Base-by-base conservation (phyloP, 2,888 invertebrate species). In the Drosophila cognata region DNA sequence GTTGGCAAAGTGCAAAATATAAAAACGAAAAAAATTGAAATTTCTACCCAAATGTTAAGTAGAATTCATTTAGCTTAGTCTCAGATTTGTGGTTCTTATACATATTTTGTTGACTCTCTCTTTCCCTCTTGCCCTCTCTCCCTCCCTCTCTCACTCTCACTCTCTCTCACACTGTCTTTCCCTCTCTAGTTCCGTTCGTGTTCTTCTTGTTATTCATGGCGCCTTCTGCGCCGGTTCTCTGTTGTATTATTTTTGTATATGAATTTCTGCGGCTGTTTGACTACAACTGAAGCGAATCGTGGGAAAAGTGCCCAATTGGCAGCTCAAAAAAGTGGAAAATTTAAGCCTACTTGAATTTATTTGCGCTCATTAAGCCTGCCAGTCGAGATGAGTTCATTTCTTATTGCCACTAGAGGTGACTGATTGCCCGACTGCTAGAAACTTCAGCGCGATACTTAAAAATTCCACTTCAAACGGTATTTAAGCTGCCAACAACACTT, bases 271-370 rank as follows among this genome's bases (percentile, higher is more conserved):
- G 71, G 58, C 62, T 51, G 56, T 21, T 57, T 67, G 8, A 31
- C 38, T 35, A 33, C 51, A 74, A 60, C 21, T 35, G 56, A 53
- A 48, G 63, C 21, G 38, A 21, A 57, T 48, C 74, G 66, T 76
- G 64, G 60, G 58, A 73, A 67, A 72, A 65, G 56, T 48, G 63
- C 25, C 72, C 79, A 83, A 81, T 79, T 81, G 73, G 43, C 59
- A 48, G 53, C 48, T 69, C 69, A 70, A 77, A 81, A 79, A 82
- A 71, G 77, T 81, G 73, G 78, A 81, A 82, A 84, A 81, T 81
- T 81, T 76, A 89, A 88, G 85, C 79, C 89, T 80, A 80, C 86
- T 89, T 86, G 88, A 87, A 87, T 88, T 88, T 89, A 89, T 87
- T 89, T 87, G 81, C 80, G 74, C 88, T 89, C 88, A 89, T 87